These are phyloP conservation scores for Hyperopisus bebe DNA, from an alignment of 2,113 vertebrate species.

Conservation along the genomic window DNA sequence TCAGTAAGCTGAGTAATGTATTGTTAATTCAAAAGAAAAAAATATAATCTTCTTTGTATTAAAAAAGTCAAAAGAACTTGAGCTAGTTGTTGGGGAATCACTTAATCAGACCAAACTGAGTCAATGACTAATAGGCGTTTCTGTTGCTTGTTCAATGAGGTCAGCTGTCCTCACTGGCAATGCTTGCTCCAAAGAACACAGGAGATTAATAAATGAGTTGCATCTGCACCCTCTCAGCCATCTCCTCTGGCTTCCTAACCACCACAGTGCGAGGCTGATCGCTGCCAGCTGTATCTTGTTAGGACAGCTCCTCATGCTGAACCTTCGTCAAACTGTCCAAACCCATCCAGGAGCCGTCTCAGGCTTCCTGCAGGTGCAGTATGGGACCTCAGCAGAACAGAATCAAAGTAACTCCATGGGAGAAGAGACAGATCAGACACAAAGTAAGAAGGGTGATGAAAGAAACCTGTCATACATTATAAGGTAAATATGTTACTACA, in stretches of 20 bases:
- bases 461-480: neutral
- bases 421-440: neutral
- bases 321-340: neutral
- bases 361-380: neutral
- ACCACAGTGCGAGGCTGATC: neutral
- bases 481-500: neutral
- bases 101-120: neutral
- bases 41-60: neutral
- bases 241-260: neutral
- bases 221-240: neutral
- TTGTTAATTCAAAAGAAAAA: neutral
- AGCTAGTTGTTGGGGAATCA: neutral
- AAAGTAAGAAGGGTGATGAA: neutral
- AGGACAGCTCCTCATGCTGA: neutral
- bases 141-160: neutral
- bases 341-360: neutral
- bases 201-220: neutral
- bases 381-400: neutral
- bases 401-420: neutral
- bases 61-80: neutral
- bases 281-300: neutral
- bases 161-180: neutral
- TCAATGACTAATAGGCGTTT: neutral
- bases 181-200: neutral
- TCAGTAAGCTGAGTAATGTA: neutral